Evolutionary conservation across 1,140 invertebrate species (phyloP).

Genomic region (Melitaea cinxia): DNA sequence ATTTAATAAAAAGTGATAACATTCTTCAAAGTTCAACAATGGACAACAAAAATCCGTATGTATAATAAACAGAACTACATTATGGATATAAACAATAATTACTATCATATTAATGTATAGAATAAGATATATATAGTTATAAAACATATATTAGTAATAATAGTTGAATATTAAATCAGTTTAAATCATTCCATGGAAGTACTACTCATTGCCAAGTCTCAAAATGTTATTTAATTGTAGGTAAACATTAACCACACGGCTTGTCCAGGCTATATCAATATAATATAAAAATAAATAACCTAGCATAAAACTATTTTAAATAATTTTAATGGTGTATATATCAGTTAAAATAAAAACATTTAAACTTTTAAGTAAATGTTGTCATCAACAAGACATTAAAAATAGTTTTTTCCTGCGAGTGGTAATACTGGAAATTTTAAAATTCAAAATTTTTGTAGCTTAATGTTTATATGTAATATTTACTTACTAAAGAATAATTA

Average conservation of each 20-base stretch:
- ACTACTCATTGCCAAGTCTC: conserved; percentile 12
- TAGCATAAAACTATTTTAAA: neutral
- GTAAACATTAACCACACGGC: neutral
- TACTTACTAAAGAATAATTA: too few species aligned
- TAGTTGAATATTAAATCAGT: neutral
- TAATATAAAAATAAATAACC: neutral
- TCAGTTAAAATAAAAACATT: too few species aligned
- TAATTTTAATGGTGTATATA: neutral
- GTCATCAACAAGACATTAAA: too few species aligned
- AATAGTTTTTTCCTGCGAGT: too few species aligned
- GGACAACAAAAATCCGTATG: conserved; percentile 39
- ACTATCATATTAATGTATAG: conserved; percentile 38
- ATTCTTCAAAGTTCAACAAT: conserved; percentile 37
- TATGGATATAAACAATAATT: conserved; percentile 34
- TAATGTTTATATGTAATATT: too few species aligned
- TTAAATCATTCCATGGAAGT: conserved; percentile 28
- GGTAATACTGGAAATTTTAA: too few species aligned
- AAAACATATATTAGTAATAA: neutral
- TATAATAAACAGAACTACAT: conserved; percentile 31
- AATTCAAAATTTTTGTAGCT: too few species aligned
- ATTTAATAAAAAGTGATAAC: conserved; percentile 52
- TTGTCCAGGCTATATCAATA: neutral
- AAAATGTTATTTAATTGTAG: conserved; percentile 20
- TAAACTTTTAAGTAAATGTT: too few species aligned
- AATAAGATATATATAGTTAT: conserved; percentile 11